Evolutionary conservation across 2,888 invertebrate genomes (phyloP), one percentile per base, ranked within the genome.

Genomic region (Sphinx pinastri): DNA sequence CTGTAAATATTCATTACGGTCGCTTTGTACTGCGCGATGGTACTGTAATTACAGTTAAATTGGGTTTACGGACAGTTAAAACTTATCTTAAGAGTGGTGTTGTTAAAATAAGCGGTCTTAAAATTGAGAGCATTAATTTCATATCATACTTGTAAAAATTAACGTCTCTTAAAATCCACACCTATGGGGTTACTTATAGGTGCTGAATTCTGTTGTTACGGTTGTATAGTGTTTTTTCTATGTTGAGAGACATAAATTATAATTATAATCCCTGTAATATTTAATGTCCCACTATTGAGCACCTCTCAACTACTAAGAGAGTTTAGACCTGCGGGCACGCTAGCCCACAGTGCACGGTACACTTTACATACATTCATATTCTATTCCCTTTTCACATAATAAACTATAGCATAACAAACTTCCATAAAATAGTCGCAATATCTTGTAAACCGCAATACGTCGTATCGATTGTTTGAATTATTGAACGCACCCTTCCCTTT

Each of bases 31-130:
- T 31, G 58, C 13, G 10, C 58, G 38, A 13, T 58, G 13, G 13
- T 31, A 59, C 58, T 59, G 58, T 59, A 59, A 59, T 59, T 59
- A 59, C 14, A 59, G 58, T 59, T 59, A 59, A 59, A 59, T 59
- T 59, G 58, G 38, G n/a, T 59, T 59, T 38, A 38, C 58, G 7
- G 14, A 59, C 58, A 59, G n/a, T 59, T 59, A 59, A 59, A 59
- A 59, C 57, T 57, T 57, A 25, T 38, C 38, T 38, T 13, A 57
- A 25, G 12, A 25, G 25, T 57, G 0, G 55, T 55, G 8, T 55
- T 19, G 57, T 57, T 57, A 57, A 7, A 14, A 25, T 25, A 25
- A 57, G 25, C 57, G 25, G 11, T 25, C 19, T 57, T 57, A 57
- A 25, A 57, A 25, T 25, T 19, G 12, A 13, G 38, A 38, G 25